phyloP scores from a whole-genome alignment of 2,888 invertebrate genomes.

The Carabus problematicus region DNA sequence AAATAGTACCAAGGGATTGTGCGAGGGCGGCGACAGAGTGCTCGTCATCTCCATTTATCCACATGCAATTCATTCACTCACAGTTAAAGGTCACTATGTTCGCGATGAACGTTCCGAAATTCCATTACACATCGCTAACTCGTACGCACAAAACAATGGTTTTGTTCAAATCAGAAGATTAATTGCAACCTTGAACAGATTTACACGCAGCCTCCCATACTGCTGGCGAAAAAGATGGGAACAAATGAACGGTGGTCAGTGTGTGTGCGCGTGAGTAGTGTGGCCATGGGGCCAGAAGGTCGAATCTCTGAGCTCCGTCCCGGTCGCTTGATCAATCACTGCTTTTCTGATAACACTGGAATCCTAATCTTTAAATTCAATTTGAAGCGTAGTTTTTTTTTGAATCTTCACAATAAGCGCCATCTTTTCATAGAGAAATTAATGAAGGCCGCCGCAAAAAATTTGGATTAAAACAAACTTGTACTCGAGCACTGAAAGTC shows the following conservation, averaged over 20 bases:
- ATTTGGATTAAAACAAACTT: constrained; percentile 4
- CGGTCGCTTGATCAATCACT: constrained; percentile 25
- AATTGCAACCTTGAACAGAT: constrained; percentile 36
- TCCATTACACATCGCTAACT: constrained; percentile 17
- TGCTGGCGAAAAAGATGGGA: not conserved
- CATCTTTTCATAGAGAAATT: constrained; percentile 10
- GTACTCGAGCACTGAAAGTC: no score
- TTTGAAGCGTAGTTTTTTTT: constrained; percentile 20
- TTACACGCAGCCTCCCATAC: constrained; percentile 10
- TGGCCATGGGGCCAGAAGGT: not conserved
- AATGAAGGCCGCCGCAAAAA: not conserved
- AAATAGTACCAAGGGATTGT: no score
- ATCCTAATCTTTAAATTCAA: constrained; percentile 25
- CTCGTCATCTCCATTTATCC: no score
- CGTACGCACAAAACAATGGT: constrained; percentile 22
- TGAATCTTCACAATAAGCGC: constrained; percentile 1
- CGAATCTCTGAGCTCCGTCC: not conserved
- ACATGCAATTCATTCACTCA: no score
- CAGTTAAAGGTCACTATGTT: no score
- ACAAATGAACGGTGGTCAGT: not conserved
- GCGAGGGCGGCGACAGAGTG: no score
- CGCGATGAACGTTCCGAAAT: not conserved
- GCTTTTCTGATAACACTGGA: constrained; percentile 2
- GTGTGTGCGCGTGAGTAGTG: constrained; percentile 2
- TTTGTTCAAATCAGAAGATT: constrained; percentile 33